Evolutionary conservation across 2,797 vertebrate species (phyloP).

Genomic region (Chrosomus eos): DNA sequence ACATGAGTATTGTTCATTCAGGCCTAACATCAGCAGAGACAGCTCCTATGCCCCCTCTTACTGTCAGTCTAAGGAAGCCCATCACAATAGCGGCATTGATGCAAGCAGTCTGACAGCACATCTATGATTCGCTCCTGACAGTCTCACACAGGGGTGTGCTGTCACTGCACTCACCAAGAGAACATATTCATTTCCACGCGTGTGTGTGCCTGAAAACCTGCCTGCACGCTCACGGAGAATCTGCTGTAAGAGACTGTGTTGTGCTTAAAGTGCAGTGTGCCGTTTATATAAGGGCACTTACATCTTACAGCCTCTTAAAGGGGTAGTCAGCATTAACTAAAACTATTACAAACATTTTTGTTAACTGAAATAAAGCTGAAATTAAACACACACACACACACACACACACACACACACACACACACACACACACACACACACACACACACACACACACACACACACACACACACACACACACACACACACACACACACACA

Average conservation of each 20-base stretch:
- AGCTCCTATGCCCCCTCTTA: slow-evolving; percentile 50
- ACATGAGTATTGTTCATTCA: slow-evolving; percentile 60
- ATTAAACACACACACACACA: background rate
- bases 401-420: background rate
- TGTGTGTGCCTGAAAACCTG: background rate
- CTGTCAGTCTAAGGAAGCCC: slow-evolving; percentile 48
- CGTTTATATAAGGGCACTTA: background rate
- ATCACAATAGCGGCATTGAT: slow-evolving; percentile 61
- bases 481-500: background rate
- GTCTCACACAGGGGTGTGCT: background rate
- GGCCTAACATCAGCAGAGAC: slow-evolving; percentile 44
- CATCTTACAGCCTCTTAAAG: background rate
- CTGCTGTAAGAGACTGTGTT: background rate
- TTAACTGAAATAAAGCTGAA: background rate
- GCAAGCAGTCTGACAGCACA: slow-evolving; percentile 25
- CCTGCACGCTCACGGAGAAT: background rate
- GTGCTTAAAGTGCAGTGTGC: background rate
- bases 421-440: background rate
- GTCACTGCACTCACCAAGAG: background rate
- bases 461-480: background rate
- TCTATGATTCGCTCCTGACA: slow-evolving; percentile 5
- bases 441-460: background rate
- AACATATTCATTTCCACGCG: slow-evolving; percentile 6
- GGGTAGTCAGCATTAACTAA: background rate
- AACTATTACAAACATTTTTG: background rate